Percentiles rank a stretch among this genome's conserved stretches.
Evolutionary conservation across 2,113 vertebrate genomes (phyloP).

Genomic region (Mohoua ochrocephala): DNA sequence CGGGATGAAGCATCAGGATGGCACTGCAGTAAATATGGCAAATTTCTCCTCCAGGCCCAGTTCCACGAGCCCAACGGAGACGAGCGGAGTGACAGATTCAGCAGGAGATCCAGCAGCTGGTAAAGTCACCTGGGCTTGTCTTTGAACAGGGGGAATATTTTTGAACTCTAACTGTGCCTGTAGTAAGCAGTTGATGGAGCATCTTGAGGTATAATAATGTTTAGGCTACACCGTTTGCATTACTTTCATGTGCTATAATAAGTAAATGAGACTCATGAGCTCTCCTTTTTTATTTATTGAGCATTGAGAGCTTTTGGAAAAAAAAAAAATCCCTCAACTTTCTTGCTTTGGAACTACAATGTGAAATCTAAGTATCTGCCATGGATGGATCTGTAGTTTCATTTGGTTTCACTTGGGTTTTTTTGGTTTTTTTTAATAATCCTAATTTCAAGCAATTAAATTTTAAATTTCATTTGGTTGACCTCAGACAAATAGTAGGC

Average conservation of each 20-base stretch:
- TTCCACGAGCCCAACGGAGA: conserved; percentile 21
- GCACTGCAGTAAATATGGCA: neutral
- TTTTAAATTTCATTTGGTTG: neutral
- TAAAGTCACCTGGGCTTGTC: conserved; percentile 41
- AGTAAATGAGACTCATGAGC: neutral
- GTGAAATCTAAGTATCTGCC: neutral
- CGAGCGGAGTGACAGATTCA: conserved; percentile 61
- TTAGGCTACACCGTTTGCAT: rapidly evolving
- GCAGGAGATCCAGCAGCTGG: conserved; percentile 74
- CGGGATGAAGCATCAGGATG: neutral
- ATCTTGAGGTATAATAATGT: neutral
- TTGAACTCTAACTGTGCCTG: neutral
- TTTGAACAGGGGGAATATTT: neutral
- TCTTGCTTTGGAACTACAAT: neutral
- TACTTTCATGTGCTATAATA: neutral
- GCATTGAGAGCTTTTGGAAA: neutral
- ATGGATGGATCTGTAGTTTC: neutral
- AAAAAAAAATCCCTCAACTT: neutral
- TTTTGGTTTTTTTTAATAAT: neutral
- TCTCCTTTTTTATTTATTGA: neutral
- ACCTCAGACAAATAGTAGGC: neutral
- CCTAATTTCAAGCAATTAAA: neutral
- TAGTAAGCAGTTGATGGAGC: neutral
- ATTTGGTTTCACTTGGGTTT: rapidly evolving
- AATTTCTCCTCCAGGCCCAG: neutral